These are phyloP conservation scores for Pyrgus malvae DNA, from an alignment of 2,888 invertebrate genomes.

Conservation along the genomic window DNA sequence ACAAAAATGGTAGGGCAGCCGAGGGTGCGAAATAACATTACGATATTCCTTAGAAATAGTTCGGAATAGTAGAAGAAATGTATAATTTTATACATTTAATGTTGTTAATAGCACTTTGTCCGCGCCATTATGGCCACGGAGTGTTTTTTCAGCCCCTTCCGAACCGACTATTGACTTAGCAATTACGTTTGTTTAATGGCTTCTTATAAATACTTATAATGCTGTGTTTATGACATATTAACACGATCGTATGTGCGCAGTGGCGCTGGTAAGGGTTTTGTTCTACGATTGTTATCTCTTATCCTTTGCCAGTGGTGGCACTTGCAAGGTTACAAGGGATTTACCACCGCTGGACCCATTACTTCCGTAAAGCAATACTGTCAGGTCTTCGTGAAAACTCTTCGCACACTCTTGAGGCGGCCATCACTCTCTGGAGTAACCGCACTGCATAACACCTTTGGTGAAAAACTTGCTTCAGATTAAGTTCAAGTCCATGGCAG, in stretches of 20 bases:
- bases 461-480: too few species aligned
- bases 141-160: constrained; percentile 34
- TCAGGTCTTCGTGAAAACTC: too few species aligned
- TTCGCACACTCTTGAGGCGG: too few species aligned
- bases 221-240: constrained; percentile 39
- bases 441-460: too few species aligned
- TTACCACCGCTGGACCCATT: too few species aligned
- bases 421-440: too few species aligned
- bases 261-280: too few species aligned
- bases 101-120: constrained; percentile 38
- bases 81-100: constrained; percentile 43
- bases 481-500: too few species aligned
- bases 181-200: constrained; percentile 39
- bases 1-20: not conserved
- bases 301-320: too few species aligned
- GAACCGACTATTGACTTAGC: constrained; percentile 35
- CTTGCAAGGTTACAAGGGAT: too few species aligned
- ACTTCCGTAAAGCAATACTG: too few species aligned
- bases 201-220: constrained; percentile 39
- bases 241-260: constrained; percentile 34
- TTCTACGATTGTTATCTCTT: too few species aligned
- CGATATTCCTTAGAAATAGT: constrained; percentile 4
- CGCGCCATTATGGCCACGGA: constrained; percentile 36
- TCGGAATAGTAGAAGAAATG: constrained; percentile 14
- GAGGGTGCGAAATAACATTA: not conserved